Conservation (phyloP, 2,797 vertebrate genomes). For the Heteromormyrus szaboi region DNA sequence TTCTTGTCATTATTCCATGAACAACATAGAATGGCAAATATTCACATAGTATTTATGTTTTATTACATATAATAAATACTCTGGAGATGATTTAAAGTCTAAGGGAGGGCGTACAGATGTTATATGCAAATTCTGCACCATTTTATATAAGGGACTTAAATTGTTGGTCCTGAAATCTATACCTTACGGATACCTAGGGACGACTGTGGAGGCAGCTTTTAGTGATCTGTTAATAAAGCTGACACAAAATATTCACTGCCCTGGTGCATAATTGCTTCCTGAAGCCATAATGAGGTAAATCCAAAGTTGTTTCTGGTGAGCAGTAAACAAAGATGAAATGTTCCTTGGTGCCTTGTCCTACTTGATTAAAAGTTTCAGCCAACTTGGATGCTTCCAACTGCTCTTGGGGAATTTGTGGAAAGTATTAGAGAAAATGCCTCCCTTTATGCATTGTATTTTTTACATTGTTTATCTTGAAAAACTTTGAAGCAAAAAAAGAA, state of each 20-base stretch:
- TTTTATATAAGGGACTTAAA: no score
- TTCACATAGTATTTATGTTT: no score
- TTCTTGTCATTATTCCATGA: no score
- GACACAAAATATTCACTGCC: background rate
- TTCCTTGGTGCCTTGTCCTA: background rate
- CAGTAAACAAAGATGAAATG: background rate
- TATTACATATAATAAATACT: no score
- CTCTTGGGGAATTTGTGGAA: no score
- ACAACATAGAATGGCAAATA: no score
- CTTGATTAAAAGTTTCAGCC: background rate
- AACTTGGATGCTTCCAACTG: background rate
- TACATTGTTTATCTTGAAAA: background rate
- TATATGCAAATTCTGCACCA: no score
- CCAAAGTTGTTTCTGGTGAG: no score
- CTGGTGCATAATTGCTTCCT: background rate
- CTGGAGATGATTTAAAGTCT: no score
- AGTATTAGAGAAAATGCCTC: no score
- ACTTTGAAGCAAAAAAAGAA: background rate
- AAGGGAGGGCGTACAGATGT: no score
- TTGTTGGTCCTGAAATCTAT: no score
- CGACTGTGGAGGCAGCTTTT: background rate
- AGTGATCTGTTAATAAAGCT: background rate
- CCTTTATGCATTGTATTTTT: background rate
- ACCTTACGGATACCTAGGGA: background rate
- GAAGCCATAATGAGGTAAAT: background rate